A percentile compares a stretch with the other conserved stretches of the same genome.
phyloP scores from a whole-genome alignment of 2,113 vertebrate genomes.

The Corythaixoides concolor region DNA sequence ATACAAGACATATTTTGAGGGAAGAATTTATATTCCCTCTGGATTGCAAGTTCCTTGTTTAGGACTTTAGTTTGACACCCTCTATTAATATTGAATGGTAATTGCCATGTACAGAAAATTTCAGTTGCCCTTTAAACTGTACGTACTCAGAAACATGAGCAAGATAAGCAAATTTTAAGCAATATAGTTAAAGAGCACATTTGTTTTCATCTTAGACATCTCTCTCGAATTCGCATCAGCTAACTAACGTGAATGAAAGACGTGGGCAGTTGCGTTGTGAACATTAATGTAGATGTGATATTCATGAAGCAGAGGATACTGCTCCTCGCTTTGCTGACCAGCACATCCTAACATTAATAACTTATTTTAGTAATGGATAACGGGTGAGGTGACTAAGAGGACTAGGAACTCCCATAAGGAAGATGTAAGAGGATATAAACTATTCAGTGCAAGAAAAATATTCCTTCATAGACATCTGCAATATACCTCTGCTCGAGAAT shows the following conservation, averaged over 20 bases:
- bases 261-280: not conserved
- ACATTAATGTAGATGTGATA: not conserved
- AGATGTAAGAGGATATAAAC: not conserved
- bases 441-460: not conserved
- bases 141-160: not conserved
- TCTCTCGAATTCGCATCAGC: not conserved
- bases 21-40: not conserved
- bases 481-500: not conserved
- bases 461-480: not conserved
- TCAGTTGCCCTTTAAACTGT: constrained; percentile 9
- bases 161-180: constrained; percentile 35
- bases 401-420: not conserved
- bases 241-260: constrained; percentile 1
- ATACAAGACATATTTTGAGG: not conserved
- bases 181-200: not conserved
- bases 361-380: not conserved
- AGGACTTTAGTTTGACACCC: not conserved
- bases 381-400: not conserved
- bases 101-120: not conserved
- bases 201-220: constrained; percentile 10
- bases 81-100: constrained; percentile 10
- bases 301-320: not conserved
- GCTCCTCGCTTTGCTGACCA: constrained; percentile 32
- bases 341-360: not conserved
- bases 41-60: not conserved